Conservation (phyloP, 92 coral and sea anemone species). For the Epizoanthus scotinus region DNA sequence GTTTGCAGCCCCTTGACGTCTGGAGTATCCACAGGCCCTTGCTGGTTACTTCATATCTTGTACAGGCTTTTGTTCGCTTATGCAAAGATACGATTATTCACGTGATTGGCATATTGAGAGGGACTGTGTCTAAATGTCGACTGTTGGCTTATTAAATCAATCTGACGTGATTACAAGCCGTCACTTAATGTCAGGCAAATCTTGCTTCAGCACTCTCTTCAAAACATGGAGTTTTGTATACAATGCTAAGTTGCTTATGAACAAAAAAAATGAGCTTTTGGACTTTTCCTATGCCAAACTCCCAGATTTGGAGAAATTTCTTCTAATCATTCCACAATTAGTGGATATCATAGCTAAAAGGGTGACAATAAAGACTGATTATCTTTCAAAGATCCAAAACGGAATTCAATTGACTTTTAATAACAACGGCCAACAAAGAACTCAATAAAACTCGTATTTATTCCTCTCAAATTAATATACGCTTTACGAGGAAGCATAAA, state of each 20-base stretch:
- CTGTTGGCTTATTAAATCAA: slow-evolving; percentile 40
- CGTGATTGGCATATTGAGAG: slow-evolving; percentile 38
- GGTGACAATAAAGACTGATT: slow-evolving; percentile 36
- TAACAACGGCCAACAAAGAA: slow-evolving; percentile 48
- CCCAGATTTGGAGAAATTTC: background rate
- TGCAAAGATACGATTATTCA: slow-evolving; percentile 14
- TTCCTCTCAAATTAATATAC: slow-evolving; percentile 45
- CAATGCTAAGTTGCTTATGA: background rate
- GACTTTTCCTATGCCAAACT: background rate
- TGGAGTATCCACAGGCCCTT: background rate
- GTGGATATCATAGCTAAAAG: slow-evolving; percentile 38
- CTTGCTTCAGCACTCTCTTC: background rate
- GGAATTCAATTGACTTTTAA: slow-evolving; percentile 48
- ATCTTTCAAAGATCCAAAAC: slow-evolving; percentile 49
- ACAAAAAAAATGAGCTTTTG: background rate
- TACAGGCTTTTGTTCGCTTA: slow-evolving; percentile 20
- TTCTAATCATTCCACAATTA: slow-evolving; percentile 24
- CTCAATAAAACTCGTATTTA: slow-evolving; percentile 39
- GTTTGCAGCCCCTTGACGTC: slow-evolving; percentile 1
- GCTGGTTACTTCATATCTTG: background rate
- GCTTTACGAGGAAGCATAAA: slow-evolving; percentile 42
- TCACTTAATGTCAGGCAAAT: slow-evolving; percentile 10
- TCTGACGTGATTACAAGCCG: slow-evolving; percentile 31
- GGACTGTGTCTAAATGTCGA: slow-evolving; percentile 18
- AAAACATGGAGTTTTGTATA: background rate